Base-by-base conservation (phyloP, 2,888 invertebrate genomes). In the Apotomis turbidana region DNA sequence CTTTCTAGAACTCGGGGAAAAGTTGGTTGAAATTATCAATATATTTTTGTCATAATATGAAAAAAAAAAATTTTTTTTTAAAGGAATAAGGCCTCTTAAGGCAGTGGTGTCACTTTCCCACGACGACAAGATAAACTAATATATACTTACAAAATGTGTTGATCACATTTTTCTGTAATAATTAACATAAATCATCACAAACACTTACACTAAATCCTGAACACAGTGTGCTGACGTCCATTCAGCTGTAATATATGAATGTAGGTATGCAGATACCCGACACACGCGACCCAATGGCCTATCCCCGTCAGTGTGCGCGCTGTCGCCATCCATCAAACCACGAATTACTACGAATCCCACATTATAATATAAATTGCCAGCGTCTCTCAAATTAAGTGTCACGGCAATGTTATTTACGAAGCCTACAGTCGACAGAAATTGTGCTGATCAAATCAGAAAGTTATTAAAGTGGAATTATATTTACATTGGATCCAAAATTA, bases 331-430 rank as follows among this genome's bases (percentile, higher is more conserved):
- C 46, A 66, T 66, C 66, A 66, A 66, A 44, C 36, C 55, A 10
- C 12, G 55, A 55, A 64, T 64, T 66, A 66, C 66, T 57, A 57
- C 27, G 46, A 66, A 66, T 66, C 46, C 27, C 66, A 9, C 55
- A 66, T 66, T 66, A 66, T 66, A 66, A 66, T 57, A 66, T 66
- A 66, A 66, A 66, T 66, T 66, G 55, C 55, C 66, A 6, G 12
- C 54, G 64, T 44, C 55, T 55, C 55, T 46, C 66, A 46, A 66
- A 66, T 66, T 55, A 57, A 57, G 55, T 57, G 66, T 66, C 57
- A 66, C 46, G 57, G n/a, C 66, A 4, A 15, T 15, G 27, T 66
- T 64, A 64, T 64, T 66, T 66, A 66, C 66, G 66, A 5, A n/a
- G 12, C 5, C 46, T 36, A 57, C 46, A 66, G 44, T 64, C 27